phyloP scores from a whole-genome alignment of 2,888 invertebrate genomes.

The Pandemis corylana region DNA sequence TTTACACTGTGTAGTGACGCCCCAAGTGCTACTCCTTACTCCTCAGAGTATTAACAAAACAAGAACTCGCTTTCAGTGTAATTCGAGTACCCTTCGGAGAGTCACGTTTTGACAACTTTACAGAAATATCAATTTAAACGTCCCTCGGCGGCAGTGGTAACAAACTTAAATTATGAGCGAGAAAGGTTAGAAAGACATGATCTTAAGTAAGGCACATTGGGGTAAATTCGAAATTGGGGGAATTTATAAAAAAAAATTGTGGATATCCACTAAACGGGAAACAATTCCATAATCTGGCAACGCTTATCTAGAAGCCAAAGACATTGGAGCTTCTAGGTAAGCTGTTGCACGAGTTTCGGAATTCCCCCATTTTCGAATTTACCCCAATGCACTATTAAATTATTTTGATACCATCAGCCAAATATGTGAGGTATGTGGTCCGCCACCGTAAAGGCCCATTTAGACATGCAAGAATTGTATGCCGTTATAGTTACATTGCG shows the following conservation, averaged over 20 bases:
- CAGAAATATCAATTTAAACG: slow-evolving; percentile 16
- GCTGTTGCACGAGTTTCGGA: too few species aligned
- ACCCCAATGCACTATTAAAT: neutral
- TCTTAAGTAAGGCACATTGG: neutral
- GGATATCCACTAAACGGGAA: too few species aligned
- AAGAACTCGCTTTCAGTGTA: slow-evolving; percentile 1
- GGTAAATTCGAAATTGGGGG: too few species aligned
- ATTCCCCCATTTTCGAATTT: too few species aligned
- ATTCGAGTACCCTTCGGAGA: slow-evolving; percentile 9
- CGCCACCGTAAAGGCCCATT: too few species aligned
- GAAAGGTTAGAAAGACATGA: neutral
- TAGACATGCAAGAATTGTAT: too few species aligned
- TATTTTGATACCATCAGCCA: neutral
- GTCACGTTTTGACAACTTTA: slow-evolving; percentile 19
- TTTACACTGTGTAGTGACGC: neutral
- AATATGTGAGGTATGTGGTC: too few species aligned
- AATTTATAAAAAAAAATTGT: too few species aligned
- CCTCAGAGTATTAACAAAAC: slow-evolving; percentile 9
- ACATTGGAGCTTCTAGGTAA: too few species aligned
- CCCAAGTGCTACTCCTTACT: neutral
- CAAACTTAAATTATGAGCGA: neutral
- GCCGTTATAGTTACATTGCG: too few species aligned
- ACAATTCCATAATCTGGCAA: too few species aligned
- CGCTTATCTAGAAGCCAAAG: too few species aligned
- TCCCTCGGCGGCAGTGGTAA: neutral